These are phyloP conservation scores for Egretta garzetta DNA, from an alignment of 2,113 vertebrate species.

Conservation along the genomic window DNA sequence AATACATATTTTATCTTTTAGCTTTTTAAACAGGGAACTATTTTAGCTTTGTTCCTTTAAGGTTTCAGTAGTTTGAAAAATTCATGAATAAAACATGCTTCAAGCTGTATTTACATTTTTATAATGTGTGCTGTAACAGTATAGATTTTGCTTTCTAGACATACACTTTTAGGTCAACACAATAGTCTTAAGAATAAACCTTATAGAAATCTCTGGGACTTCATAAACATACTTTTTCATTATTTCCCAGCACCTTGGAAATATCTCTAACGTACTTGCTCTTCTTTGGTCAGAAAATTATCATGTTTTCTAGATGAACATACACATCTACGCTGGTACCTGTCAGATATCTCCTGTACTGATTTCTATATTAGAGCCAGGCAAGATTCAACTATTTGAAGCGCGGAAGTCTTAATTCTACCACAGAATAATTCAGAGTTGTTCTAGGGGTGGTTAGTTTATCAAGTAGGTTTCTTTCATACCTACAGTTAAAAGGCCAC, in stretches of 20 bases:
- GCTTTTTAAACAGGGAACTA: slow-evolving; percentile 69
- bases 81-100: slow-evolving; percentile 78
- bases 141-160: slow-evolving; percentile 70
- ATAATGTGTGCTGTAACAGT: slow-evolving; percentile 65
- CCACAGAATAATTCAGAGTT: not conserved
- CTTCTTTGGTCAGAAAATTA: slow-evolving; percentile 1
- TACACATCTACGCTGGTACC: not conserved
- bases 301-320: not conserved
- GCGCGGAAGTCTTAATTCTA: not conserved
- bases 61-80: slow-evolving; percentile 71
- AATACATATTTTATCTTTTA: slow-evolving; percentile 80
- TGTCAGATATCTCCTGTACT: not conserved
- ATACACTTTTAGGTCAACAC: slow-evolving; percentile 63
- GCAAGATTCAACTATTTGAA: not conserved
- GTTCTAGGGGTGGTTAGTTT: not conserved
- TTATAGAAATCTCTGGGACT: slow-evolving; percentile 54
- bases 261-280: not conserved
- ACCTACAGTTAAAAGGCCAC: not conserved
- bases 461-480: not conserved
- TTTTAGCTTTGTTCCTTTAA: slow-evolving; percentile 72
- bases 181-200: slow-evolving; percentile 64
- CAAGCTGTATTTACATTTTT: slow-evolving; percentile 76
- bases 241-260: slow-evolving; percentile 47
- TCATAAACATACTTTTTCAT: slow-evolving; percentile 61
- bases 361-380: not conserved